Evolutionary conservation across 2,888 invertebrate species (phyloP).

Genomic region (Nomada fucata): DNA sequence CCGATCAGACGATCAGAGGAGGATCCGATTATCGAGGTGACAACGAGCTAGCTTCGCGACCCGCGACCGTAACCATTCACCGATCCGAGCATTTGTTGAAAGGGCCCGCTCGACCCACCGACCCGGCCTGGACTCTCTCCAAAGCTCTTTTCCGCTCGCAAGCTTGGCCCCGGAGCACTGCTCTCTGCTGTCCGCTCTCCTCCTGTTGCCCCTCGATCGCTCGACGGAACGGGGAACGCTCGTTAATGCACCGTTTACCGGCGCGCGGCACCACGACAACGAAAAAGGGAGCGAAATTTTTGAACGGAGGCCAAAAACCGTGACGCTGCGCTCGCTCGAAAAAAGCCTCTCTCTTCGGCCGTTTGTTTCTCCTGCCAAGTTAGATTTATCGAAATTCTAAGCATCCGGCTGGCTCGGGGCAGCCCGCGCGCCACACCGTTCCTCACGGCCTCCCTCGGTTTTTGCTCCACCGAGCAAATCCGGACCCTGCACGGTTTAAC

Average conservation of each 20-base stretch:
- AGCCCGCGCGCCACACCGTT: constrained; percentile 35
- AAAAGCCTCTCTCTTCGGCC: constrained; percentile 37
- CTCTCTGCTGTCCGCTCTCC: constrained; percentile 41
- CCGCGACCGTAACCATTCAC: constrained; percentile 61
- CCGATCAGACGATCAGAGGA: neutral
- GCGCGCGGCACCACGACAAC: constrained; percentile 18
- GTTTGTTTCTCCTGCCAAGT: constrained; percentile 58
- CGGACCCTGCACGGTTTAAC: constrained; percentile 32
- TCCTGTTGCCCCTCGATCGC: constrained; percentile 11
- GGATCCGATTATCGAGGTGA: neutral
- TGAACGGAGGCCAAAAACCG: constrained; percentile 72
- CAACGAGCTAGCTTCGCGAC: neutral
- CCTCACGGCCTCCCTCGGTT: constrained; percentile 54
- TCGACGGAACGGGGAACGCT: constrained; percentile 10
- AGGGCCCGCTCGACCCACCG: neutral
- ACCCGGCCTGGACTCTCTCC: constrained; percentile 71
- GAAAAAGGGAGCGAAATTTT: constrained; percentile 62
- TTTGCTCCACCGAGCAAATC: constrained; percentile 52
- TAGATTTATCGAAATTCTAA: constrained; percentile 81
- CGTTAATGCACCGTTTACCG: constrained; percentile 53
- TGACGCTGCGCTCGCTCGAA: constrained; percentile 47
- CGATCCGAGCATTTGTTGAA: neutral
- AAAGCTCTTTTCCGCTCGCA: constrained; percentile 56
- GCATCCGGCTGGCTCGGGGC: constrained; percentile 66
- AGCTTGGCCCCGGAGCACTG: constrained; percentile 5